These are phyloP conservation scores for Pygocentrus nattereri DNA, from an alignment of 2,797 vertebrate genomes.

Conservation along the genomic window DNA sequence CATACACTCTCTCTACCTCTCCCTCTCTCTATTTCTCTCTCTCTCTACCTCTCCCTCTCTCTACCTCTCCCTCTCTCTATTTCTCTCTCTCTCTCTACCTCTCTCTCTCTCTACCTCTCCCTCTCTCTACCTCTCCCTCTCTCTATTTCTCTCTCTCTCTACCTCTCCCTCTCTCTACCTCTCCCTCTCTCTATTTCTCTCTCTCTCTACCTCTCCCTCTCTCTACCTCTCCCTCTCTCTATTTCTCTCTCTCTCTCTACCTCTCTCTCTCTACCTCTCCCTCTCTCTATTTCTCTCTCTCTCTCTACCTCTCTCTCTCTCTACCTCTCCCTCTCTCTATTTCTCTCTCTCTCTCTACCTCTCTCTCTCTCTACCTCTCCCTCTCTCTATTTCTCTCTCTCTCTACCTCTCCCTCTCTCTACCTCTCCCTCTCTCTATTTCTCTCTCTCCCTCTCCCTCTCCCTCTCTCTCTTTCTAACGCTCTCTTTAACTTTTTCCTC, in stretches of 20 bases:
- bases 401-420: conserved; percentile 45
- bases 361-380: conserved; percentile 11
- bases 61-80: not conserved
- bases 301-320: conserved; percentile 4
- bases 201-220: not conserved
- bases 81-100: not conserved
- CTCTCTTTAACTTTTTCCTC: conserved; percentile 41
- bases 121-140: not conserved
- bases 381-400: conserved; percentile 47
- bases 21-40: no score
- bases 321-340: no score
- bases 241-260: not conserved
- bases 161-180: no score
- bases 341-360: no score
- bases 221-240: no score
- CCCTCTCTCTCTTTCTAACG: conserved; percentile 14
- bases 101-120: not conserved
- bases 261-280: conserved; percentile 41
- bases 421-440: conserved; percentile 29
- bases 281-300: conserved; percentile 58
- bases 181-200: not conserved
- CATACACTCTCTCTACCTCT: not conserved
- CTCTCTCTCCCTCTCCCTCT: conserved; percentile 29
- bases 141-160: not conserved
- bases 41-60: not conserved